Evolutionary conservation across 2,113 vertebrate species (phyloP).

Genomic region (Pachyramphus minor): DNA sequence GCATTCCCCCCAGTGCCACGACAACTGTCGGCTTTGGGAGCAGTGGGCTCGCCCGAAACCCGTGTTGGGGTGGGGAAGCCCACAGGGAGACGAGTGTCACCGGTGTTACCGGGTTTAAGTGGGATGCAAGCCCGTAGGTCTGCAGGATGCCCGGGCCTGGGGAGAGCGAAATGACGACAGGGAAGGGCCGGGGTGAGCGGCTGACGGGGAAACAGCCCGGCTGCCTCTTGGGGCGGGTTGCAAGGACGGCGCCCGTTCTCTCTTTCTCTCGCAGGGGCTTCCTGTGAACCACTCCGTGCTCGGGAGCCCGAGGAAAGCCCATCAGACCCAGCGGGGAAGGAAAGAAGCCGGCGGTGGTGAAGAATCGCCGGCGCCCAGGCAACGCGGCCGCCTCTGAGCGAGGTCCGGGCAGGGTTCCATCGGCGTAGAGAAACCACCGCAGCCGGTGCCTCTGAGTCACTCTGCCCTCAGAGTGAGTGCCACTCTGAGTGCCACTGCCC

Average conservation of each 20-base stretch:
- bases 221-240: background rate
- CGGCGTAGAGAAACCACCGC: background rate
- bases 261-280: too few species aligned
- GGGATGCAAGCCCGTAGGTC: background rate
- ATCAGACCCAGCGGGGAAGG: background rate
- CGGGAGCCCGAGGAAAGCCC: background rate
- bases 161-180: too few species aligned
- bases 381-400: background rate
- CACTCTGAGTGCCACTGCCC: too few species aligned
- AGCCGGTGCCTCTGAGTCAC: background rate
- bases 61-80: background rate
- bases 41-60: background rate
- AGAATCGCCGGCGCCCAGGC: too few species aligned
- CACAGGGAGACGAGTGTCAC: background rate
- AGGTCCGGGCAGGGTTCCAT: background rate
- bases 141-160: background rate
- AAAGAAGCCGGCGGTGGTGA: background rate
- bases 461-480: too few species aligned
- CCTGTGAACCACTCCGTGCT: too few species aligned
- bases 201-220: background rate
- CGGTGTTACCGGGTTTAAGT: too few species aligned
- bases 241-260: background rate
- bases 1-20: fast-evolving
- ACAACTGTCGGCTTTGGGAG: background rate
- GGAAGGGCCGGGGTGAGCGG: background rate